Base-by-base conservation (phyloP, 1,140 invertebrate genomes). In the Acromyrmex charruanus region DNA sequence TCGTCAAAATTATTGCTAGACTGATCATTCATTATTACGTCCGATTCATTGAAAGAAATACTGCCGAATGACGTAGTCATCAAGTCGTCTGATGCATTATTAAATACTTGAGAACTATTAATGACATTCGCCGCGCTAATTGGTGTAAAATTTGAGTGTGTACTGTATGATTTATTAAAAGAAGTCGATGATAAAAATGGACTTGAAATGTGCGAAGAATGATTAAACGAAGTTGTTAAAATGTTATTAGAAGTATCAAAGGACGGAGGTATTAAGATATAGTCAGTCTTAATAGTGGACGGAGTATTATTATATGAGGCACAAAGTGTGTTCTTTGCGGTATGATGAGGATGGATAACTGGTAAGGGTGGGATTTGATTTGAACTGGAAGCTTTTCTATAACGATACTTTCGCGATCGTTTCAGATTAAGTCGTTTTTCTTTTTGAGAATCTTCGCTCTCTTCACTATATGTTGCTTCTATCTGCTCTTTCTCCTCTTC, bases 281-380 rank as follows among this genome's bases (percentile, higher is more conserved):
- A 81, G 12, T 94, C 93, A 61, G 82, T 80, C 80, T 93, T 94
- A 72, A 89, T 87, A 16, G 58, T 63, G 39, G 82, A 55, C 9
- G 87, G 25, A 69, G 87, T 68, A 55, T 95, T 93, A 7, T 91
- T 93, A 82, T 93, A 94, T 28, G 93, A 91, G 21, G 92, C 91
- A 28, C 90, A 89, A 89, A 94, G 89, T 10, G 93, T 77, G 31
- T 81, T 93, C 74, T 90, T 94, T 12, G 87, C 90, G 71, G 89
- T 91, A 49, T 92, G 89, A 39, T 90, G 55, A 3, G 90, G 77
- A 92, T 93, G 87, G 14, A 93, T 61, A 65, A 94, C 63, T 44
- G 94, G 93, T 80, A 94, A 88, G 7, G 93, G 92, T 63, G 94
- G 94, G 39, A 94, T 94, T 91, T 95, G 95, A 71, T 88, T 95